These are phyloP conservation scores for Drosophila lacteicornis DNA, from an alignment of 1,140 invertebrate genomes.

Conservation along the genomic window DNA sequence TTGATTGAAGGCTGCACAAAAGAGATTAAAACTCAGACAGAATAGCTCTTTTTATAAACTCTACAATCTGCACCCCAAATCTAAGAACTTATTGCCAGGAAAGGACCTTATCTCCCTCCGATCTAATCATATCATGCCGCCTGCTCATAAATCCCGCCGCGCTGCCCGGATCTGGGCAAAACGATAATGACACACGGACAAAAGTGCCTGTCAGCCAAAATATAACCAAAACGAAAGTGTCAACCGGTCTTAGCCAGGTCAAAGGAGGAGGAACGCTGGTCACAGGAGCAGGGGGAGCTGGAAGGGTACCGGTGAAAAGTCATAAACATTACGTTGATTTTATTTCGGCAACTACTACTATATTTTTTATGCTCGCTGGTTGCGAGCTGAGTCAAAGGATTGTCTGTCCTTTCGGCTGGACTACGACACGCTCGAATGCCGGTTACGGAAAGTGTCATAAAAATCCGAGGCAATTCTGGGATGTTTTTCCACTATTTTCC, in stretches of 20 bases:
- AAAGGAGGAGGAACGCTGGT: conserved; percentile 37
- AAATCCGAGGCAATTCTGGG: conserved; percentile 57
- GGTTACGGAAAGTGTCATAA: conserved; percentile 74
- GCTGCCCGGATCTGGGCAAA: conserved; percentile 37
- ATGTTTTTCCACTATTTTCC: conserved; percentile 55
- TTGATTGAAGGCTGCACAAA: not conserved
- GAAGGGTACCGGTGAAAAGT: conserved; percentile 60
- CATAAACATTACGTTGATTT: conserved; percentile 81
- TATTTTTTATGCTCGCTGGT: conserved; percentile 54
- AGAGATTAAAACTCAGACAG: not conserved
- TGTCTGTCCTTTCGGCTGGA: conserved; percentile 32
- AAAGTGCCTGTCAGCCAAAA: conserved; percentile 70
- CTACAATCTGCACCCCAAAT: conserved; percentile 4
- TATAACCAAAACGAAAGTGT: conserved; percentile 64
- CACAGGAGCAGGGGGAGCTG: conserved; percentile 12
- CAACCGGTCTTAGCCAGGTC: conserved; percentile 39
- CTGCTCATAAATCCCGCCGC: conserved; percentile 59
- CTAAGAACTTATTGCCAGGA: not conserved
- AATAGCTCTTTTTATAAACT: not conserved
- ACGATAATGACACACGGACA: conserved; percentile 77
- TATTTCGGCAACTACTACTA: conserved; percentile 70
- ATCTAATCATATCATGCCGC: conserved; percentile 46
- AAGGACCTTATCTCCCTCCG: conserved; percentile 24
- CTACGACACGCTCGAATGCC: conserved; percentile 40
- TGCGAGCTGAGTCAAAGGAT: conserved; percentile 50